phyloP scores from a whole-genome alignment of 30 jellyfish, hydroid and myxozoan species.

The Hydractinia symbiolongicarpus region DNA sequence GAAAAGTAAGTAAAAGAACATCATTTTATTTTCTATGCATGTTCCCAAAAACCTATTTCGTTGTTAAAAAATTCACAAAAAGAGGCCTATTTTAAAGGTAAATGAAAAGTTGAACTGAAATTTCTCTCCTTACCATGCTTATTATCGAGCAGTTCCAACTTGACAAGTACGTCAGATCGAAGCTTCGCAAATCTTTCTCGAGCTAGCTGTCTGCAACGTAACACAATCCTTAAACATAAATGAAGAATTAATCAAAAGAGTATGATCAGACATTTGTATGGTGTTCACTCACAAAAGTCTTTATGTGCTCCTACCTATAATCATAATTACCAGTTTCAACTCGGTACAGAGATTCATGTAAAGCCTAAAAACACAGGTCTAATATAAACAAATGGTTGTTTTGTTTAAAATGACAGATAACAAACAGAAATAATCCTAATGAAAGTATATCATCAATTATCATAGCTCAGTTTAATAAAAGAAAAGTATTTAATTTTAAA shows the following conservation, averaged over 20 bases:
- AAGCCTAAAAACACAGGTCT: constrained; percentile 50
- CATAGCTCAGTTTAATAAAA: too few relatives aligned
- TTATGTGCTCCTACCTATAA: constrained; percentile 55
- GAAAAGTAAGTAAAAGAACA: not conserved
- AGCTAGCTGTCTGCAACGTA: constrained; percentile 94
- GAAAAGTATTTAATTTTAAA: too few relatives aligned
- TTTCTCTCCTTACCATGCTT: constrained; percentile 71
- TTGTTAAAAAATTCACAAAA: too few relatives aligned
- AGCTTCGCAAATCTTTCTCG: constrained; percentile 87
- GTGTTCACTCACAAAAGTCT: not conserved
- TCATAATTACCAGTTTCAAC: constrained; percentile 98
- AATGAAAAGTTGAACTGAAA: too few relatives aligned
- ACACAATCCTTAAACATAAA: constrained; percentile 59
- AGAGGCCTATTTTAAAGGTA: too few relatives aligned
- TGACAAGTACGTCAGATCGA: constrained; percentile 93
- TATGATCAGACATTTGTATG: not conserved
- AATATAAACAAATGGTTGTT: too few relatives aligned
- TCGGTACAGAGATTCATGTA: constrained; percentile 90
- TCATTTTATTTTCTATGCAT: not conserved
- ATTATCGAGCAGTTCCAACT: constrained; percentile 90
- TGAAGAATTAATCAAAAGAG: not conserved
- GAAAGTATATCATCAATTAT: too few relatives aligned
- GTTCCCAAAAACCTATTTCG: not conserved
- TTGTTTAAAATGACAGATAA: too few relatives aligned
- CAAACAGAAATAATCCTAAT: too few relatives aligned